Evolutionary conservation across 2,888 invertebrate genomes (phyloP).

Genomic region (Acanthococcus lagerstroemiae): DNA sequence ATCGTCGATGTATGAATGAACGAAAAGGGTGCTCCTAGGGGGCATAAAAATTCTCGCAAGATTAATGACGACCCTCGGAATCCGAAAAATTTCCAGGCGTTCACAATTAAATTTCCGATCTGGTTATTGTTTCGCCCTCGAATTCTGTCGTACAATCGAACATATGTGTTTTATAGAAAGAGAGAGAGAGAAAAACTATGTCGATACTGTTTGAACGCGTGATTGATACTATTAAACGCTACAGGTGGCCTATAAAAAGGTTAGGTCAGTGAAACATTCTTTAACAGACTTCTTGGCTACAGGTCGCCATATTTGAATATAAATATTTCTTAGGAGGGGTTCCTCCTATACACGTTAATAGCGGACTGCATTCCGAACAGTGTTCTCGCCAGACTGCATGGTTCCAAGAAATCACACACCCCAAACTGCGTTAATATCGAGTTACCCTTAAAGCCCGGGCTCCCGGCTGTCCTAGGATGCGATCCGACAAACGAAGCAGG

Average conservation of each 20-base stretch:
- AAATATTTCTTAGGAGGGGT: slow-evolving; percentile 26
- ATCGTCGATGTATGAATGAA: too few relatives aligned
- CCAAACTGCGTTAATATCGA: slow-evolving; percentile 4
- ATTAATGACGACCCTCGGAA: too few relatives aligned
- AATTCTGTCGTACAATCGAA: too few relatives aligned
- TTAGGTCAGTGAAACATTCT: slow-evolving; percentile 28
- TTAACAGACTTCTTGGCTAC: slow-evolving; percentile 26
- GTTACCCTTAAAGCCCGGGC: slow-evolving; percentile 4
- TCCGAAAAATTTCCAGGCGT: too few relatives aligned
- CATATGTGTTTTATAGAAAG: too few relatives aligned
- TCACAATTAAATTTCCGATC: too few relatives aligned
- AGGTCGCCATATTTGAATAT: slow-evolving; percentile 23
- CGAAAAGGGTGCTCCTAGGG: too few relatives aligned
- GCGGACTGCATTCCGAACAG: slow-evolving; percentile 21
- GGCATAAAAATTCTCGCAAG: too few relatives aligned
- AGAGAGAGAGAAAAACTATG: too few relatives aligned
- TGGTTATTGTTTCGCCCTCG: too few relatives aligned
- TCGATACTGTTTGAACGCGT: slow-evolving; percentile 13
- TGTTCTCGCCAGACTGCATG: slow-evolving; percentile 23
- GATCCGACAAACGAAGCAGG: slow-evolving; percentile 1
- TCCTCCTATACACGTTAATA: neutral
- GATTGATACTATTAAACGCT: slow-evolving; percentile 27
- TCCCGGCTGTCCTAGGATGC: neutral
- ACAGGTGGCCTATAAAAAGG: slow-evolving; percentile 26
- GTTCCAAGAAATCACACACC: slow-evolving; percentile 24